Evolutionary conservation across 2,797 vertebrate genomes (phyloP), one percentile per base, ranked within the genome.

Genomic region (Enteromius argenteus): DNA sequence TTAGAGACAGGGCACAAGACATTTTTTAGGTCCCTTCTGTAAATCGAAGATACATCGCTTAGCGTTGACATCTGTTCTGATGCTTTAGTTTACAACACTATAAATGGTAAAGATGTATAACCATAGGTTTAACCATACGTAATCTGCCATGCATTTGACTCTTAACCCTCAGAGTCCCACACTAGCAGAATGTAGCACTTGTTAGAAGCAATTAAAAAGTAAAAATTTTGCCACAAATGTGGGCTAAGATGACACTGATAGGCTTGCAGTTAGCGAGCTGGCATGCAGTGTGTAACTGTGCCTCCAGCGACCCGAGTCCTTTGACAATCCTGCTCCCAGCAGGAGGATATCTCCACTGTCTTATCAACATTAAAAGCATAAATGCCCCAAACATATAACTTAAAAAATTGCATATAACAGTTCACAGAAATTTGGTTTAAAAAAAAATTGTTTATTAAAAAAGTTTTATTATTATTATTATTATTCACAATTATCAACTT

Each of bases 21-120:
- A 42, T 71, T 44, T 58, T 68, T 81, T 80, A 30, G 64, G 21
- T 68, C 19, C 21, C 14, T 56, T 80, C 15, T 42, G n/a, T 49
- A 42, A 69, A 69, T 17, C 1, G 6, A 44, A 71, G 23, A 44
- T 21, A n/a, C 30, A 23, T 51, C 84, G 79, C 78, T 87, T 85
- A 87, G 77, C 56, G 13, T 78, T 56, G 86, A 87, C 86, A 89
- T 89, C 79, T 80, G 32, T 86, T 56, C 39, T 23, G 83, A 87
- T 71, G 83, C 85, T 86, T 91, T 80, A 68, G 89, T 89, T 90
- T 89, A 90, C 86, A 86, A 91, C 77, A 87, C 71, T 83, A 84
- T 90, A 88, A 91, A 91, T 86, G 87, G 85, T 93, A 91, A 88
- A 88, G 81, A 79, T 88, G 86, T 90, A 85, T 88, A 85, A 82